Percentiles rank a stretch among this genome's conserved stretches.
These are phyloP conservation scores for Macrotrachela quadricornifera DNA, from an alignment of 1,140 invertebrate genomes.

Conservation along the genomic window DNA sequence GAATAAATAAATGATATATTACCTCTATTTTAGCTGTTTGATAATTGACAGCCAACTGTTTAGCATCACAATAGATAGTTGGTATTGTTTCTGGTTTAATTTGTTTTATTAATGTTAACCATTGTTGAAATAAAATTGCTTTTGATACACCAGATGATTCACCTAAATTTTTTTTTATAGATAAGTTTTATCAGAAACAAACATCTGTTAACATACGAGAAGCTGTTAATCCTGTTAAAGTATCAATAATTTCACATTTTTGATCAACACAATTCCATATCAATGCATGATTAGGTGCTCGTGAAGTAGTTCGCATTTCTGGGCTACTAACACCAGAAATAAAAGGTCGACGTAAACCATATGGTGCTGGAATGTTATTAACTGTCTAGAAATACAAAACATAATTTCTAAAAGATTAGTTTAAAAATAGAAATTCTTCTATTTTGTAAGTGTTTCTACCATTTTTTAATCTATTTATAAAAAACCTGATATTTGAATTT, in stretches of 20 bases:
- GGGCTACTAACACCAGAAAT: no score
- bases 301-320: no score
- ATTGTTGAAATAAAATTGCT: background rate
- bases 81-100: background rate
- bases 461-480: background rate
- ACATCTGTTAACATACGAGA: background rate
- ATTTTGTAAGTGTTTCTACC: no score
- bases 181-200: background rate
- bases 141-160: background rate
- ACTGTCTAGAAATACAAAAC: background rate
- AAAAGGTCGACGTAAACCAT: no score
- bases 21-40: background rate
- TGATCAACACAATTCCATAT: no score
- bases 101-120: background rate
- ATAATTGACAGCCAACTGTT: background rate
- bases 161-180: background rate
- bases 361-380: background rate
- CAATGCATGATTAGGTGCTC: no score
- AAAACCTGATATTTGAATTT: background rate
- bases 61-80: constrained; percentile 2
- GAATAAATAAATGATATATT: background rate
- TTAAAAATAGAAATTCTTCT: background rate
- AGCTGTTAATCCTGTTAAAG: background rate
- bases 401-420: background rate
- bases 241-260: background rate